Percentiles rank a stretch among this genome's conserved stretches.
Conservation (phyloP, 2,888 invertebrate genomes). For the Melangyna quadrimaculata region DNA sequence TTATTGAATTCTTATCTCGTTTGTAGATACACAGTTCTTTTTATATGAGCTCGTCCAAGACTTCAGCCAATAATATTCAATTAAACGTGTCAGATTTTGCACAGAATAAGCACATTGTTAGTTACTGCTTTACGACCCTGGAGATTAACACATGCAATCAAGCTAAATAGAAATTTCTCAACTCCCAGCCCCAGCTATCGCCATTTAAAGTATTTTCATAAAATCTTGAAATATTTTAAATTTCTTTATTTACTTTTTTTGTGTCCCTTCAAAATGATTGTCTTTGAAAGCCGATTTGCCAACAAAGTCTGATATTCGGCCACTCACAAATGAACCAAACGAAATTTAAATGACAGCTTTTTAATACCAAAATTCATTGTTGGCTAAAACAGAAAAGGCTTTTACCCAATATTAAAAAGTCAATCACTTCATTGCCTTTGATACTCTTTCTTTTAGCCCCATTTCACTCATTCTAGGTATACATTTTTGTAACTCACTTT, state of each 20-base stretch:
- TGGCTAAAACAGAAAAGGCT: neutral
- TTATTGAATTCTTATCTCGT: no score
- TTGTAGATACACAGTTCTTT: no score
- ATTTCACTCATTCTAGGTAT: neutral
- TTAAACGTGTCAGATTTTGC: no score
- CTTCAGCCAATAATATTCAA: no score
- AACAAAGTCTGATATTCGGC: neutral
- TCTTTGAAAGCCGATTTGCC: neutral
- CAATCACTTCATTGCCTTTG: constrained; percentile 31
- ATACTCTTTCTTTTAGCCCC: neutral
- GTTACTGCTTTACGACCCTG: no score
- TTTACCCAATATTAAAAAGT: constrained; percentile 3
- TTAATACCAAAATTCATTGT: neutral
- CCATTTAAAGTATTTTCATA: no score
- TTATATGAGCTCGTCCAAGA: no score
- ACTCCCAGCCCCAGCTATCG: no score
- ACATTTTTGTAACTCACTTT: constrained; percentile 36
- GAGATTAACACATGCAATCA: no score
- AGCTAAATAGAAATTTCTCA: no score
- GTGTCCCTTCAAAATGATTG: neutral
- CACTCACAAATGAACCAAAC: neutral
- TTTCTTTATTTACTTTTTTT: neutral
- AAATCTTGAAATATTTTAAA: neutral
- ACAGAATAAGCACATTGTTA: no score
- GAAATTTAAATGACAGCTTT: neutral